These are phyloP conservation scores for Cacoxenus indagator DNA, from an alignment of 2,888 invertebrate genomes.

Conservation along the genomic window DNA sequence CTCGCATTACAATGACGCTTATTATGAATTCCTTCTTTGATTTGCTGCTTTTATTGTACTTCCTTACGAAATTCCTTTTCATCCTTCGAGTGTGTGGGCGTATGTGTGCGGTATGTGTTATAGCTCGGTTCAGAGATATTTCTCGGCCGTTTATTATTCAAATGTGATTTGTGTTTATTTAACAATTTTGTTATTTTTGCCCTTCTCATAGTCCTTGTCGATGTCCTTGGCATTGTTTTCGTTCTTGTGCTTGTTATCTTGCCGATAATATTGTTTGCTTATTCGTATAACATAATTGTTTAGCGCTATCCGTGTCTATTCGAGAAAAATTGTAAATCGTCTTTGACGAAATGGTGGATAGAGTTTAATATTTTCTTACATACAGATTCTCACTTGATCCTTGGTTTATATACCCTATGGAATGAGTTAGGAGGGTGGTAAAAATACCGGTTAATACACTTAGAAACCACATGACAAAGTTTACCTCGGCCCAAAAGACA, in stretches of 20 bases:
- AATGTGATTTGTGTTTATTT: constrained; percentile 51
- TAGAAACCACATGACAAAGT: no score
- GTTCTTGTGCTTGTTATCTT: constrained; percentile 1
- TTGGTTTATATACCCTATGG: no score
- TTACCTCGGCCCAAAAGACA: no score
- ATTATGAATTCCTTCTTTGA: constrained; percentile 66
- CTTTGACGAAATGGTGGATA: no score
- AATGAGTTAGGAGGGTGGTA: no score
- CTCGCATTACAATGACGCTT: constrained; percentile 67
- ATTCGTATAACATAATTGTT: no score
- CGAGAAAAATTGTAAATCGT: no score
- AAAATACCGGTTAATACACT: no score
- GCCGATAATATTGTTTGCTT: no score
- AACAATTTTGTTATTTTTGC: constrained; percentile 37
- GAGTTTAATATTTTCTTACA: no score
- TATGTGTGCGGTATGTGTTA: not conserved
- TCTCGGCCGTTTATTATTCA: constrained; percentile 54
- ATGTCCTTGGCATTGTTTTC: constrained; percentile 36
- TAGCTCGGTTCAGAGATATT: constrained; percentile 4
- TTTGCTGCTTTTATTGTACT: constrained; percentile 54
- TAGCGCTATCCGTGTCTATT: no score
- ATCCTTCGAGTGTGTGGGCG: not conserved
- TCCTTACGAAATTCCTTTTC: constrained; percentile 19
- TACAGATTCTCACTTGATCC: no score
- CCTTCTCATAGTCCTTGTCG: constrained; percentile 11